These are phyloP conservation scores for Epizoanthus stellaris DNA, from an alignment of 92 coral and sea anemone genomes.

Conservation along the genomic window DNA sequence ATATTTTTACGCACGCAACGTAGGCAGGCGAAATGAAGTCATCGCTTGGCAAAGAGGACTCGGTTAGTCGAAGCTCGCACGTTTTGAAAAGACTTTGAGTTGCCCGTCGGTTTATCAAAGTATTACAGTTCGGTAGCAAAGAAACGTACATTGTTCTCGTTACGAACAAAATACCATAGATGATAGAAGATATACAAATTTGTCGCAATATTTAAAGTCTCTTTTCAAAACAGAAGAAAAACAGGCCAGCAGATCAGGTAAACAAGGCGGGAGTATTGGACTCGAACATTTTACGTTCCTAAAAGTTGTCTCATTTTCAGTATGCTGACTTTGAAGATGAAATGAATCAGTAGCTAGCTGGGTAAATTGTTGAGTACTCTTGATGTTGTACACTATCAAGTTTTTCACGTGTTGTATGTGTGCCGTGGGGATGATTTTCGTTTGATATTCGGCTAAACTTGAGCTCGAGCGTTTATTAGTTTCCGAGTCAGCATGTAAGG, in stretches of 20 bases:
- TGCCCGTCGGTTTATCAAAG: slow-evolving; percentile 6
- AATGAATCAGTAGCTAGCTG: not conserved
- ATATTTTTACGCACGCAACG: not conserved
- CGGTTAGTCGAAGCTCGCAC: not conserved
- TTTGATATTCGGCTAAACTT: not conserved
- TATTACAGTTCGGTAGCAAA: not conserved
- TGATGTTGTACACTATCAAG: too few species aligned
- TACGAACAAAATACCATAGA: not conserved
- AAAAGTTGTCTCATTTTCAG: not conserved
- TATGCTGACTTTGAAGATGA: not conserved
- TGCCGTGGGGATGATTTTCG: too few species aligned
- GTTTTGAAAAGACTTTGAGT: not conserved
- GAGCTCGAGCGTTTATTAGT: slow-evolving; percentile 3
- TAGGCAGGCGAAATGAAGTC: slow-evolving; percentile 25
- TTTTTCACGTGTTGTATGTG: too few species aligned
- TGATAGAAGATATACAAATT: not conserved
- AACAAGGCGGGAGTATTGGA: slow-evolving; percentile 2
- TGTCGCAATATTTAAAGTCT: not conserved
- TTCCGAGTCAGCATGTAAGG: too few species aligned
- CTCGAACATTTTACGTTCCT: not conserved
- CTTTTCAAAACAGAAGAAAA: not conserved
- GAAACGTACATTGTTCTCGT: not conserved
- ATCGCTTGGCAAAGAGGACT: slow-evolving; percentile 3
- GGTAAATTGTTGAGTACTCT: not conserved
- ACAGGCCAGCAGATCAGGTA: not conserved